Percentiles rank a stretch among this genome's conserved stretches.
These are phyloP conservation scores for Achatina immaculata DNA, from an alignment of 1,140 invertebrate species.

Conservation along the genomic window DNA sequence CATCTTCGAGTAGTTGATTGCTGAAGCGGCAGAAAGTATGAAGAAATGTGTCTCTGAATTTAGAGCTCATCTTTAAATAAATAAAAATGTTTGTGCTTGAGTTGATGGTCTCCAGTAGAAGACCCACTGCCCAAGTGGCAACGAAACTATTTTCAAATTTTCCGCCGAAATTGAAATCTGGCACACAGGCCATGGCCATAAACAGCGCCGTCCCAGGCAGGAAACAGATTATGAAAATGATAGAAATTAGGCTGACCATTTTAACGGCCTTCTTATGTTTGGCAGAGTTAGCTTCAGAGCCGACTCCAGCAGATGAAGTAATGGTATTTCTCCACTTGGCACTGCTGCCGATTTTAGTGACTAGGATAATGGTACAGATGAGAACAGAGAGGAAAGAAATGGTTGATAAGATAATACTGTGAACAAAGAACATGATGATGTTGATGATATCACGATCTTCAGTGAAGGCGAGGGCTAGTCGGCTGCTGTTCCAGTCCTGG, in stretches of 20 bases:
- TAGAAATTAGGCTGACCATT: background rate
- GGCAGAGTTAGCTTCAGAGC: background rate
- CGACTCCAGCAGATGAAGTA: background rate
- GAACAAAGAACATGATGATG: background rate
- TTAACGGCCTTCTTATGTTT: background rate
- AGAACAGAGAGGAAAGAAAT: background rate
- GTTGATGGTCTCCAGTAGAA: background rate
- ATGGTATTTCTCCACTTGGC: background rate
- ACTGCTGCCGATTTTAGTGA: background rate
- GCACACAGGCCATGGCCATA: background rate
- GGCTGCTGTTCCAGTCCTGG: background rate
- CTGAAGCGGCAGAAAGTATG: too few relatives aligned
- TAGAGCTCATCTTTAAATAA: background rate
- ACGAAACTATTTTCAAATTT: background rate
- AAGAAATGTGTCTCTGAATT: background rate
- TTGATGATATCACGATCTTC: background rate
- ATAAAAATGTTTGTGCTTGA: background rate
- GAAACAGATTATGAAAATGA: constrained; percentile 6
- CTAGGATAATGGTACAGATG: constrained; percentile 7
- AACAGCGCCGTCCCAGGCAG: background rate
- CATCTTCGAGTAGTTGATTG: too few relatives aligned
- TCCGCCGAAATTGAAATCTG: background rate
- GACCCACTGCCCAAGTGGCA: background rate
- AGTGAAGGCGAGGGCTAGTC: background rate
- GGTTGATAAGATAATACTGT: background rate